phyloP scores from a whole-genome alignment of 1,140 invertebrate species.

The Plectus sambesii region DNA sequence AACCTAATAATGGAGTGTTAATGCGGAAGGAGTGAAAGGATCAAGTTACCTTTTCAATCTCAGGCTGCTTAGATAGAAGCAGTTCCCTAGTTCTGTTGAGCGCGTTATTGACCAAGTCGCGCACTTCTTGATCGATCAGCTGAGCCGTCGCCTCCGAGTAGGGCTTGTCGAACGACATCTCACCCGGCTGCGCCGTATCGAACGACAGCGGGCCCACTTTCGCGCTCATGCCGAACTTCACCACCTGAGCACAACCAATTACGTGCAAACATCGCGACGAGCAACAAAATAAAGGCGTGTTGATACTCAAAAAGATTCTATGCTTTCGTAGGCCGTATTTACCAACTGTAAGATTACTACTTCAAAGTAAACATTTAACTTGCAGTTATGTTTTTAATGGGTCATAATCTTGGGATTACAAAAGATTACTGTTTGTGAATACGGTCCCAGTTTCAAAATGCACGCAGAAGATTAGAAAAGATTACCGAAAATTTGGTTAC shows the following conservation, averaged over 20 bases:
- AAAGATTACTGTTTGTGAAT: no score
- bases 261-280: background rate
- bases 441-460: no score
- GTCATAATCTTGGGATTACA: no score
- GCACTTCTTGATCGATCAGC: constrained; percentile 85
- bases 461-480: no score
- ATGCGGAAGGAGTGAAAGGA: background rate
- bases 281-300: constrained; percentile 1
- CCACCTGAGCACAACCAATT: constrained; percentile 52
- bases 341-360: no score
- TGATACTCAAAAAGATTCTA: constrained; percentile 1
- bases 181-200: constrained; percentile 74
- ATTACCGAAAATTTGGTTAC: background rate
- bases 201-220: constrained; percentile 95
- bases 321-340: no score
- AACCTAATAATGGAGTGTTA: constrained; percentile 55
- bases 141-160: constrained; percentile 96
- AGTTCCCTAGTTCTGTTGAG: constrained; percentile 68
- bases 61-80: constrained; percentile 68
- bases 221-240: constrained; percentile 93
- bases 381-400: no score
- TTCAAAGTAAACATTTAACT: constrained; percentile 8
- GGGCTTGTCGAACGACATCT: constrained; percentile 87
- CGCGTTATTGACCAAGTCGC: constrained; percentile 67
- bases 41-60: constrained; percentile 66